A percentile compares a stretch with the other conserved stretches of the same genome.
phyloP scores from a whole-genome alignment of 2,888 invertebrate genomes.

The Agrilus mali region DNA sequence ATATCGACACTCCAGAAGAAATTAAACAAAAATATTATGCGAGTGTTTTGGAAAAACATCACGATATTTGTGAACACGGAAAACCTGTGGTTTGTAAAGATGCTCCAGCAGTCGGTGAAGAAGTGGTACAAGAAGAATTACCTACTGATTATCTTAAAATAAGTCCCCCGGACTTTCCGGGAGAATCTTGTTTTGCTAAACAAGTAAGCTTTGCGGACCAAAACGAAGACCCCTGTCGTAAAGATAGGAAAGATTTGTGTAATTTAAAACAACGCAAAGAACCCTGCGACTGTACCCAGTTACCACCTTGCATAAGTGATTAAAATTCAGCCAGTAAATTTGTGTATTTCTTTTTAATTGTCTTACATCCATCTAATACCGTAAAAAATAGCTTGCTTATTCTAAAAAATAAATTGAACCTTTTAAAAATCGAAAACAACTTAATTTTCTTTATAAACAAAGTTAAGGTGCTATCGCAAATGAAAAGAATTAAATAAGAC shows the following conservation, averaged over 20 bases:
- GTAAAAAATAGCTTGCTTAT: no score
- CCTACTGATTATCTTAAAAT: constrained; percentile 24
- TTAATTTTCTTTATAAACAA: no score
- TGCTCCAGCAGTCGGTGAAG: constrained; percentile 11
- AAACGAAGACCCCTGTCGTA: constrained; percentile 21
- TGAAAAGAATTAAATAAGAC: not conserved
- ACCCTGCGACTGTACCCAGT: constrained; percentile 24
- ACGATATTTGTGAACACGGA: constrained; percentile 22
- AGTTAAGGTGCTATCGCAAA: no score
- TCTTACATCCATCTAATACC: no score
- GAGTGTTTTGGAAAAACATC: constrained; percentile 25
- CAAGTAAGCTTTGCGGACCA: constrained; percentile 24
- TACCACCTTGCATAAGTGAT: no score
- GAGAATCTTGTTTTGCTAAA: constrained; percentile 24
- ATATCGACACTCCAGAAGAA: constrained; percentile 31
- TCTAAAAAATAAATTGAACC: no score
- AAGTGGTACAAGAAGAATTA: constrained; percentile 2
- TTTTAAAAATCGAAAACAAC: no score
- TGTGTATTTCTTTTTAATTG: no score
- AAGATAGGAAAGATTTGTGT: constrained; percentile 26
- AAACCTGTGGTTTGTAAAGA: constrained; percentile 22
- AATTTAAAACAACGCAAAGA: constrained; percentile 23
- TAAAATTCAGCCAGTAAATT: no score
- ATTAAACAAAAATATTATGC: constrained; percentile 29
- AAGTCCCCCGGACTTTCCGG: constrained; percentile 22